Evolutionary conservation across 2,797 vertebrate genomes (phyloP).

Genomic region (Cryptoblepharus egeriae): DNA sequence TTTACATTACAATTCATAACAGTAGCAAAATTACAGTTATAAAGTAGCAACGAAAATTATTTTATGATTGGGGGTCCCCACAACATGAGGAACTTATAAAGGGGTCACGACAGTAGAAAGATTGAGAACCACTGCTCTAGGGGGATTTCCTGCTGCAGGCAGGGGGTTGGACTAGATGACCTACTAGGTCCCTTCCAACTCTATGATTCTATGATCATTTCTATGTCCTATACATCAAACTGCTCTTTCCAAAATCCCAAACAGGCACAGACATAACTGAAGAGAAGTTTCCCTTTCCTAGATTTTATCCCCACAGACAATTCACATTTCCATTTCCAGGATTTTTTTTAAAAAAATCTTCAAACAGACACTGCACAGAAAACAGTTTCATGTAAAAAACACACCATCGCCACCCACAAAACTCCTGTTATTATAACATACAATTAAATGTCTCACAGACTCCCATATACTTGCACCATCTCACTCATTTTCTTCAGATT

Average conservation of each 20-base stretch:
- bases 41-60: too few species aligned
- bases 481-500: background rate
- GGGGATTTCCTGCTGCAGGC: too few species aligned
- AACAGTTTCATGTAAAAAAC: constrained; percentile 1
- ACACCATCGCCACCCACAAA: background rate
- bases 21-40: too few species aligned
- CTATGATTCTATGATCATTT: too few species aligned
- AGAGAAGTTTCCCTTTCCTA: background rate
- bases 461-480: background rate
- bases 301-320: background rate
- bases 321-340: background rate
- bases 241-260: background rate
- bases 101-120: too few species aligned
- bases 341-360: constrained; percentile 21
- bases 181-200: too few species aligned
- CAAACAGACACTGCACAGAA: constrained; percentile 7
- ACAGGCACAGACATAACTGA: background rate
- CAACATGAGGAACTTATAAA: too few species aligned
- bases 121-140: too few species aligned
- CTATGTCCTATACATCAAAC: background rate
- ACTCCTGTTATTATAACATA: constrained; percentile 4
- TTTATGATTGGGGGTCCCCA: too few species aligned
- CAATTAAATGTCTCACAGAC: background rate
- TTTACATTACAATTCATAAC: too few species aligned
- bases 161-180: too few species aligned